Evolutionary conservation across 2,888 invertebrate species (phyloP), one percentile per base, ranked within the genome.

Genomic region (Hoplodrina ambigua): DNA sequence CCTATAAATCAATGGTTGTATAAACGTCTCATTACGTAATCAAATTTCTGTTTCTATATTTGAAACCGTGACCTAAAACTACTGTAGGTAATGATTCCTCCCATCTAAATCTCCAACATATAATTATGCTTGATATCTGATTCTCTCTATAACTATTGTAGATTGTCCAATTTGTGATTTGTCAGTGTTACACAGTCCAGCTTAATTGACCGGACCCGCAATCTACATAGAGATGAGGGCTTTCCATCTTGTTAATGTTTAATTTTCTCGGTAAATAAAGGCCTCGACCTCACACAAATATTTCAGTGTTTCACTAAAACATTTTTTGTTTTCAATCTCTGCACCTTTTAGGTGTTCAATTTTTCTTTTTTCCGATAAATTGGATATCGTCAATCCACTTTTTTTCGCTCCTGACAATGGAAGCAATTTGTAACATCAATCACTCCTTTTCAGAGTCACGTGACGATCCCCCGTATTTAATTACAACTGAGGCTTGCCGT

Each of bases 371-470:
- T 63, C 78, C 76, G 81, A 79, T 80, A 83, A 86, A 88, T 89
- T 86, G 85, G 83, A 84, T 85, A 85, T 85, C 80, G 82, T 82
- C 81, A 78, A 85, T 85, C 85, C 82, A 76, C 78, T 86, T 85
- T 87, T 85, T 85, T 83, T 56, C 73, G 50, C 30, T 58, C 57
- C 72, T 62, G 80, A 89, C 90, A 89, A 87, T 87, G 87, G 83
- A 85, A 87, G 85, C 87, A 88, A 90, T 91, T 90, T 89, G 88
- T 84, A 60, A 61, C 81, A 81, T 80, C 81, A 66, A 81, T 76
- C 78, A 81, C 80, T 69, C 52, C 62, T 69, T 65, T 65, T 50
- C 57, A 61, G 57, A 75, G 57, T 61, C 77, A 81, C 55, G 57
- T 76, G 72, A 52, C 63, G 46, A 60, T 63, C 10, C 64, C 20